A percentile compares a stretch with the other conserved stretches of the same genome.
phyloP scores from a whole-genome alignment of 2,797 vertebrate species.

The Zenarchopterus dispar region DNA sequence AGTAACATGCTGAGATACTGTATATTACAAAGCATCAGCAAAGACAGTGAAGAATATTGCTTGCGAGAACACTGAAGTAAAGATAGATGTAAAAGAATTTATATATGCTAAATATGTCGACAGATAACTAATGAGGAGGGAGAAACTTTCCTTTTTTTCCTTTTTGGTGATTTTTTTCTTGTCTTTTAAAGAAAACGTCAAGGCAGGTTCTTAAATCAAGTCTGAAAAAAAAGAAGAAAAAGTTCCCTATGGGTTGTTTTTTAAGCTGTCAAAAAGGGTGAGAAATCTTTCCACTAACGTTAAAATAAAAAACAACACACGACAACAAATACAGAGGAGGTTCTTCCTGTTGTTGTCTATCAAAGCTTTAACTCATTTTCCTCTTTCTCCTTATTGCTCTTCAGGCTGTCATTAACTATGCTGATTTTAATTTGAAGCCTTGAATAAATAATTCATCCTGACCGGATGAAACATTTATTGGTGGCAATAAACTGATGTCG shows the following conservation, averaged over 20 bases:
- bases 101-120: too few relatives aligned
- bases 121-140: too few relatives aligned
- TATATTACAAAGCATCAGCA: background rate
- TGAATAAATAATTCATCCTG: constrained; percentile 15
- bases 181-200: too few relatives aligned
- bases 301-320: background rate
- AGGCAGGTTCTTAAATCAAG: background rate
- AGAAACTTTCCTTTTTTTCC: too few relatives aligned
- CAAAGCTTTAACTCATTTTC: constrained; percentile 1
- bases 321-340: background rate
- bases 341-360: background rate
- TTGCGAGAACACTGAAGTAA: background rate
- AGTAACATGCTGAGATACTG: background rate
- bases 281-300: background rate
- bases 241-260: background rate
- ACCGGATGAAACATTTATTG: constrained; percentile 9
- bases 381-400: constrained; percentile 2
- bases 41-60: background rate
- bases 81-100: background rate
- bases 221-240: too few relatives aligned
- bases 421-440: constrained; percentile 11
- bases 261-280: background rate
- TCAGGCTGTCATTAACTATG: constrained; percentile 6
- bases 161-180: too few relatives aligned
- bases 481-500: constrained; percentile 3